Conservation (phyloP, 2,113 vertebrate species). For the Aix galericulata region DNA sequence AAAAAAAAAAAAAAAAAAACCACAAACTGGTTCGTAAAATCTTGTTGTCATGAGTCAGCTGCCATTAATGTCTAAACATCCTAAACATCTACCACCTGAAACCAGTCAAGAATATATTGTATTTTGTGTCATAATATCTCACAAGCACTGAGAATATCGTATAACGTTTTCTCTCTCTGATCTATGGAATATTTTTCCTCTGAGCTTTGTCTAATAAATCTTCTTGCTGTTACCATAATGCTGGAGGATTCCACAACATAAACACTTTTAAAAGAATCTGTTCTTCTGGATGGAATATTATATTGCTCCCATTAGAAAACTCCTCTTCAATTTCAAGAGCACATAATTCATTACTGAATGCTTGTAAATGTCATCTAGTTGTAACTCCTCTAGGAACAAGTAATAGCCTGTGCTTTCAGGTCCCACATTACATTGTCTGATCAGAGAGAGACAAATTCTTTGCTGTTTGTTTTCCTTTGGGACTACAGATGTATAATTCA, state of each 20-base stretch:
- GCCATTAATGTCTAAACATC: not conserved
- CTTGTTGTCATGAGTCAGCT: not conserved
- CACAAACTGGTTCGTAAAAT: conserved; percentile 6
- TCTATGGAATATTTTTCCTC: not conserved
- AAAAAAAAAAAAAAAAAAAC: not conserved
- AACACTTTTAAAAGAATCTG: not conserved
- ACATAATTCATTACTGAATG: conserved; percentile 44
- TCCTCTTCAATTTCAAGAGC: conserved; percentile 9
- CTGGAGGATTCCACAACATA: not conserved
- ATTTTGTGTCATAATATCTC: conserved; percentile 1
- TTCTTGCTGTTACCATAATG: not conserved
- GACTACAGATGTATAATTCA: not conserved
- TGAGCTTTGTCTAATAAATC: conserved; percentile 26
- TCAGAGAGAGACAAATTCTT: conserved; percentile 8
- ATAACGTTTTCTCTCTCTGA: not conserved
- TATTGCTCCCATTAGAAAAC: conserved; percentile 16
- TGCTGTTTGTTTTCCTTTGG: not conserved
- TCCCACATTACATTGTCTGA: not conserved
- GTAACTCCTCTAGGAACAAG: conserved; percentile 27
- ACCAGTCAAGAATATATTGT: not conserved
- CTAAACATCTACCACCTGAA: not conserved
- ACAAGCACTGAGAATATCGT: not conserved
- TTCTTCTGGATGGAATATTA: conserved; percentile 17
- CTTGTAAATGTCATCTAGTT: conserved; percentile 45
- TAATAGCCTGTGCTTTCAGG: not conserved